Percentiles rank a stretch among this genome's conserved stretches.
Conservation (phyloP, 2,888 invertebrate genomes). For the Drosophila paramelanica region DNA sequence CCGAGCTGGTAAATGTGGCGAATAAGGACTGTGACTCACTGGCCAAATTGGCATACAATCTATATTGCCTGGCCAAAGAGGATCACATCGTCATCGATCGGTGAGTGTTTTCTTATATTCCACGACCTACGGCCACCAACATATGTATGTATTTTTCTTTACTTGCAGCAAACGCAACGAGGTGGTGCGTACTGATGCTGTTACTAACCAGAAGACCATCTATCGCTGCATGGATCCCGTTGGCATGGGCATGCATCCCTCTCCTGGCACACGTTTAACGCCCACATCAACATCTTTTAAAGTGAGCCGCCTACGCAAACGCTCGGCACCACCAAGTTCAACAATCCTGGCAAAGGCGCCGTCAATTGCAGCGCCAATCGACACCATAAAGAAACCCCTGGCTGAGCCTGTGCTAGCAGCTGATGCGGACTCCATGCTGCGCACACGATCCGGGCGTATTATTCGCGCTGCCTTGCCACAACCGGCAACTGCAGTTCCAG, state of each 20-base stretch:
- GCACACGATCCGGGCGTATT: conserved; percentile 79
- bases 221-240: conserved; percentile 81
- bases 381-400: neutral
- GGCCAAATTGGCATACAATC: conserved; percentile 79
- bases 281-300: conserved; percentile 21
- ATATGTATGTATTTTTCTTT: neutral
- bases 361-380: neutral
- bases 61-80: conserved; percentile 77
- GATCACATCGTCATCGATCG: conserved; percentile 84
- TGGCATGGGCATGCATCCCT: conserved; percentile 67
- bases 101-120: conserved; percentile 39
- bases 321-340: conserved; percentile 5
- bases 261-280: neutral
- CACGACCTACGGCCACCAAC: neutral
- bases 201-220: conserved; percentile 80
- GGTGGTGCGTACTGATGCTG: conserved; percentile 76
- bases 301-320: conserved; percentile 68
- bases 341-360: neutral
- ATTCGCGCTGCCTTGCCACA: conserved; percentile 54
- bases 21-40: conserved; percentile 74
- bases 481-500: conserved; percentile 12
- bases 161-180: conserved; percentile 78
- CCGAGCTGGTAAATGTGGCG: conserved; percentile 56
- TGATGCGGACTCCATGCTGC: conserved; percentile 29
- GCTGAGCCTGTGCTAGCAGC: conserved; percentile 2